These are phyloP conservation scores for Xiphophorus couchianus DNA, from an alignment of 2,113 vertebrate genomes.

Conservation along the genomic window DNA sequence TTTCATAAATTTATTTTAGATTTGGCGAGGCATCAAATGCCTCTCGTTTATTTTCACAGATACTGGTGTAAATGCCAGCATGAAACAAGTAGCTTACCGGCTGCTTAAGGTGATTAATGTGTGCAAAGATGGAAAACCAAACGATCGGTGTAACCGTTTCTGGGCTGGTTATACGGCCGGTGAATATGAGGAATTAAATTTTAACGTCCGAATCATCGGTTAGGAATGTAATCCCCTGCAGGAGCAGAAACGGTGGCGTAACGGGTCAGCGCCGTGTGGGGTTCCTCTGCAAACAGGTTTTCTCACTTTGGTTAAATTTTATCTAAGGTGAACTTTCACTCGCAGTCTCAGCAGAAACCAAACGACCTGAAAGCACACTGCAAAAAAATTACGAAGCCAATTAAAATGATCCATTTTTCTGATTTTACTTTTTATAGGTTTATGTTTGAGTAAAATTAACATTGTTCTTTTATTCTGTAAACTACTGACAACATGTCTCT, in stretches of 20 bases:
- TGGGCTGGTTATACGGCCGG: slow-evolving; percentile 34
- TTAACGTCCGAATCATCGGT: slow-evolving; percentile 27
- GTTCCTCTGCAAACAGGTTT: background rate
- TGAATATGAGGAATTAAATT: background rate
- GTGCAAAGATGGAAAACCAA: background rate
- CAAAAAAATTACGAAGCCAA: too few relatives aligned
- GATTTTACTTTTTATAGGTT: too few relatives aligned
- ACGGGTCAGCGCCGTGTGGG: slow-evolving; percentile 14
- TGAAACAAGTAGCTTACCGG: slow-evolving; percentile 5
- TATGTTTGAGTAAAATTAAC: too few relatives aligned
- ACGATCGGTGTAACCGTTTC: slow-evolving; percentile 33
- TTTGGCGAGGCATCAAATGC: slow-evolving; percentile 1
- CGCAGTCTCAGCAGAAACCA: slow-evolving; percentile 14
- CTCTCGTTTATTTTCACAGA: slow-evolving; percentile 1
- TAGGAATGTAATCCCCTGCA: slow-evolving; percentile 49
- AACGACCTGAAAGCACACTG: slow-evolving; percentile 2
- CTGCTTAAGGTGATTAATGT: background rate
- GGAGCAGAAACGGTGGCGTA: slow-evolving; percentile 12
- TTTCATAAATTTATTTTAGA: slow-evolving; percentile 20
- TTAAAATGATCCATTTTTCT: too few relatives aligned
- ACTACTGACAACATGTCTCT: too few relatives aligned
- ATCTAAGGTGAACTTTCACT: slow-evolving; percentile 5
- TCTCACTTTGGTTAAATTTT: slow-evolving; percentile 46
- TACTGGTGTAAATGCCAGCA: background rate
- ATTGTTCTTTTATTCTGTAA: too few relatives aligned